phyloP scores from a whole-genome alignment of 2,888 invertebrate species.

The Drepanosiphum platanoidis region DNA sequence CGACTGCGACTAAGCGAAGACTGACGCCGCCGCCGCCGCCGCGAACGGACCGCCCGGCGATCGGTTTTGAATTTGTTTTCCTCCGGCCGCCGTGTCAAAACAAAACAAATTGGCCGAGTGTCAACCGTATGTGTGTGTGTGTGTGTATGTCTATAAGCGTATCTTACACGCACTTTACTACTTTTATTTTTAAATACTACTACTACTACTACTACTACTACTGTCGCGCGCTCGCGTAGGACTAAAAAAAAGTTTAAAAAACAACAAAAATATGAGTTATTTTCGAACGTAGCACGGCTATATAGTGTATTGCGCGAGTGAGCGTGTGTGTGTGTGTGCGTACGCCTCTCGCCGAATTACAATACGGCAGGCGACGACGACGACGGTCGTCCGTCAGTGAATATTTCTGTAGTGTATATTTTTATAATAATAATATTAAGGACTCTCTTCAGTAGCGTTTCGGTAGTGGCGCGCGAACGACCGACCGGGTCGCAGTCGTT shows the following conservation, averaged over 20 bases:
- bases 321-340: too few species aligned
- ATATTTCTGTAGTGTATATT: not conserved
- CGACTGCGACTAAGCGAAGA: not conserved
- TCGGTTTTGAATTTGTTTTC: slow-evolving; percentile 16
- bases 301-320: not conserved
- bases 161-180: not conserved
- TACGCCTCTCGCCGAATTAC: not conserved
- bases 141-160: not conserved
- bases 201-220: too few species aligned
- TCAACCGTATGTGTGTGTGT: not conserved
- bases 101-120: slow-evolving; percentile 27
- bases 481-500: not conserved
- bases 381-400: not conserved
- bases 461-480: not conserved
- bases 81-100: slow-evolving; percentile 1
- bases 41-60: slow-evolving; percentile 40
- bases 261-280: slow-evolving; percentile 22
- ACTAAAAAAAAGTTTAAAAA: not conserved
- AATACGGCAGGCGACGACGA: not conserved
- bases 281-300: slow-evolving; percentile 27
- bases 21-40: not conserved
- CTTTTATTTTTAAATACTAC: not conserved
- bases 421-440: too few species aligned
- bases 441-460: not conserved
- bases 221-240: too few species aligned